Conservation (phyloP, 2,113 vertebrate species). For the Oenanthe oenanthe region DNA sequence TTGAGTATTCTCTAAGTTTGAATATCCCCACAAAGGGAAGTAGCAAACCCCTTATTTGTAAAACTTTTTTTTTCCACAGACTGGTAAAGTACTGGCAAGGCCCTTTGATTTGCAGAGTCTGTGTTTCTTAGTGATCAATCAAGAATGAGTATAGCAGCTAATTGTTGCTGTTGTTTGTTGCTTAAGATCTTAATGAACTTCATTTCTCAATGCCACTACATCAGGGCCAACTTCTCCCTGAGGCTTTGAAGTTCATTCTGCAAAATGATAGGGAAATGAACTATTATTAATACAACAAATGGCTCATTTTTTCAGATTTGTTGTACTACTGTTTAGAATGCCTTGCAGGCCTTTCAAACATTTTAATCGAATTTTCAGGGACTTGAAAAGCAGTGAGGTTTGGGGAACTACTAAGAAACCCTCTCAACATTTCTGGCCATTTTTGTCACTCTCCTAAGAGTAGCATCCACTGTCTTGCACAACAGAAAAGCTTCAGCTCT, state of each 20-base stretch:
- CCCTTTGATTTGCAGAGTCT: slow-evolving; percentile 17
- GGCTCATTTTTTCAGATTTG: background rate
- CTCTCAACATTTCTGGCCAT: background rate
- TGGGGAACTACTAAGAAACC: background rate
- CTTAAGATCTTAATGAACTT: slow-evolving; percentile 58
- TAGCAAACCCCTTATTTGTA: background rate
- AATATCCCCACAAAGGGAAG: background rate
- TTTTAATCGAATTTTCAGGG: background rate
- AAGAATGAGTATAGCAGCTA: slow-evolving; percentile 51
- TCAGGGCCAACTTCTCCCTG: slow-evolving; percentile 11
- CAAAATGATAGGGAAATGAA: background rate
- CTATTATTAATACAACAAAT: slow-evolving; percentile 22
- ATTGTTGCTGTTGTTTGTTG: slow-evolving; percentile 56
- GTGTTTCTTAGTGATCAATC: slow-evolving; percentile 7
- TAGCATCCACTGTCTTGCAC: background rate
- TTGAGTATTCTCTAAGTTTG: background rate
- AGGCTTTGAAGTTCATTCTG: slow-evolving; percentile 12
- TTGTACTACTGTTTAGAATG: slow-evolving; percentile 2
- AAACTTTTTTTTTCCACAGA: background rate
- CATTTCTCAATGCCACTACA: slow-evolving; percentile 57
- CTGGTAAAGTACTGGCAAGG: background rate
- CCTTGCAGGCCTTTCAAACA: background rate
- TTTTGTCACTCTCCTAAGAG: background rate
- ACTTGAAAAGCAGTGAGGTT: background rate
- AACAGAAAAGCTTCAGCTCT: background rate